Evolutionary conservation across 1,140 invertebrate species (phyloP), one percentile per base, ranked within the genome.

Genomic region (Drosophila prosaltans): DNA sequence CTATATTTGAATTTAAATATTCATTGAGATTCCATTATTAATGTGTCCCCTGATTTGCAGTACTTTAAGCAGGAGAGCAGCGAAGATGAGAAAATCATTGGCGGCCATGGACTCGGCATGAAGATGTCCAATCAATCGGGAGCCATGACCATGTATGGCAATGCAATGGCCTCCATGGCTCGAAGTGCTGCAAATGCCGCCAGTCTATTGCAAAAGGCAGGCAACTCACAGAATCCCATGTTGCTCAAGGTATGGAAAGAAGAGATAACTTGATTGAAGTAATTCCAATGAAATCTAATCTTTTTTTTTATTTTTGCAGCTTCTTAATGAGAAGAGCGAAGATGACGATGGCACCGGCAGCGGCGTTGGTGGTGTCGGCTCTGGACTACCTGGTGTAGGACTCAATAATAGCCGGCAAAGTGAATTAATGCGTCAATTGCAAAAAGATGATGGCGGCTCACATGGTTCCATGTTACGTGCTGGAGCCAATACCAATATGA

Each of bases 271-370:
- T 16, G 16, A 16, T 16, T 16, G 16, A 16, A 16, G 16, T 16
- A 16, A 16, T 16, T 16, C 16, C 0, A 16, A 16, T 16, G 16
- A 16, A 16, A 16, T 16, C 16, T 16, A 16, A 16, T 16, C 16
- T 39, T 3, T 54, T 1, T 5, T 43, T 11, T 26, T 9, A 30
- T 6, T 6, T 77, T 94, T 93, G 24, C 91, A 98, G 96, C 94
- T 98, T 86, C 93, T 98, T 30, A 97, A 97, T 88, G 96, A 97
- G 65, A 96, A 96, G 92, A 96, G 95, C 58, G 96, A 97, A 73
- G 96, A 97, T 74, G 96, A 97, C 75, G 94, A 95, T 73, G 95
- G 81, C 93, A 93, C 63, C 92, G 69, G 74, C 24, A 24, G 45
- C 4, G 45, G 45, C 7, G 45, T 21, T 48, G 45, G 45, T 9